Evolutionary conservation across 2,113 vertebrate genomes (phyloP).

Genomic region (Myodes glareolus): DNA sequence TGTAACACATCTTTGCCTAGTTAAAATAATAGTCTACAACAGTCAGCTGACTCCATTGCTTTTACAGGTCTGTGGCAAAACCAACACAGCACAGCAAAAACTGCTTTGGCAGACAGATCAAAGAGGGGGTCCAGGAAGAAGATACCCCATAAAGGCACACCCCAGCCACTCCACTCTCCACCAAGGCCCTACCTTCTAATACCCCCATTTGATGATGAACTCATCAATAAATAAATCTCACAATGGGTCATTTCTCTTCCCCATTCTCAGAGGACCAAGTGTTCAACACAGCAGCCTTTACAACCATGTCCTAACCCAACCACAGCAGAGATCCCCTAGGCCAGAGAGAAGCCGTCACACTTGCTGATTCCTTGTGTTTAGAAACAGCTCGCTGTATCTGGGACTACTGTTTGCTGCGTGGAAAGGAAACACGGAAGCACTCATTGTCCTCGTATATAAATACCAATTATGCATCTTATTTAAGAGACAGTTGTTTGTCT

Average conservation of each 20-base stretch:
- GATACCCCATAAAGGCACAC: background rate
- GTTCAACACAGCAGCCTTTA: background rate
- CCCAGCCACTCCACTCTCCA: background rate
- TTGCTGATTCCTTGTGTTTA: background rate
- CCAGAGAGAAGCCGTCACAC: background rate
- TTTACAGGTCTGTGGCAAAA: background rate
- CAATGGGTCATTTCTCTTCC: background rate
- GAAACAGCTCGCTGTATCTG: background rate
- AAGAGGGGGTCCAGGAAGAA: background rate
- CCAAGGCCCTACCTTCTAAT: background rate
- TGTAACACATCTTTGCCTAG: background rate
- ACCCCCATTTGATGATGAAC: background rate
- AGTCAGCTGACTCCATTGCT: too few species aligned
- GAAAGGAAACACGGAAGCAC: background rate
- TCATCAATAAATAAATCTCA: too few species aligned
- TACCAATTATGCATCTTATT: background rate
- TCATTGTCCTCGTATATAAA: background rate
- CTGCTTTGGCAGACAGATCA: background rate
- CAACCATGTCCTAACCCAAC: too few species aligned
- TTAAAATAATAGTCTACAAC: background rate
- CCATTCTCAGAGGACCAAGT: background rate
- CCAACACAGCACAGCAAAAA: background rate
- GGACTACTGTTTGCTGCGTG: background rate
- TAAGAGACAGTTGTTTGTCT: conserved; percentile 42
- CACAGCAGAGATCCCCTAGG: background rate